Base-by-base conservation (phyloP, 2,113 vertebrate genomes). In the Leptosomus discolor region DNA sequence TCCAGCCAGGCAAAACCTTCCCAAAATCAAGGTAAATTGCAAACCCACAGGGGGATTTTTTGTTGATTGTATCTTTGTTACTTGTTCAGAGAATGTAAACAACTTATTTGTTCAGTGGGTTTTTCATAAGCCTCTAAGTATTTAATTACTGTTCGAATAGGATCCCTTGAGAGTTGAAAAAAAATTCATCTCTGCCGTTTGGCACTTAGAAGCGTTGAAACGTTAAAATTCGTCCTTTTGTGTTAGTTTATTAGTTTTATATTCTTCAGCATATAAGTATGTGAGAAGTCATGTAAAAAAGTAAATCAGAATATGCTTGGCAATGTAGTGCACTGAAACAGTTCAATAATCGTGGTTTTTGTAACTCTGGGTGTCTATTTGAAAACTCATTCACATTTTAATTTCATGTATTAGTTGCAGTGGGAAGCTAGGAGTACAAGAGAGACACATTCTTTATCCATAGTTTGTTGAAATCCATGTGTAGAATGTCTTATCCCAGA, bases 21-120 rank as follows among this genome's bases (percentile, higher is more conserved):
- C 51, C 98, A 98, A 92, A 98, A 93, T 96, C 98, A 98, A 97
- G 97, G 98, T 98, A 98, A 98, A 97, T 91, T 94, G 51, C 80
- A 82, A 9, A 78, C 88, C 41, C 85, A 15, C 34, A 51, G 81
- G 90, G 74, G 51, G 21, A 60, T 77, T 90, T 63, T 83, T 85
- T 87, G 74, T 83, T 90, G 23, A 43, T 73, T 88, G 39, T 85
- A 11, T 89, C 74, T 87, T 80, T 46, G 65, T 87, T 90, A 51
- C 39, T 86, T 61, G 70, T 92, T 94, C 24, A 65, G 64, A 90
- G 74, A 88, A 73, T 63, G 34, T 85, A 64, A 80, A 68, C 34
- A 43, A 45, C 26, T 50, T 57, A n/a, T 1, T 95, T 79, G 34
- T 92, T 94, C 54, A 69, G 13, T 41, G 20, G 32, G 18, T 34